Conservation (phyloP, 2,888 invertebrate species). For the Caenorhabditis sinica region DNA sequence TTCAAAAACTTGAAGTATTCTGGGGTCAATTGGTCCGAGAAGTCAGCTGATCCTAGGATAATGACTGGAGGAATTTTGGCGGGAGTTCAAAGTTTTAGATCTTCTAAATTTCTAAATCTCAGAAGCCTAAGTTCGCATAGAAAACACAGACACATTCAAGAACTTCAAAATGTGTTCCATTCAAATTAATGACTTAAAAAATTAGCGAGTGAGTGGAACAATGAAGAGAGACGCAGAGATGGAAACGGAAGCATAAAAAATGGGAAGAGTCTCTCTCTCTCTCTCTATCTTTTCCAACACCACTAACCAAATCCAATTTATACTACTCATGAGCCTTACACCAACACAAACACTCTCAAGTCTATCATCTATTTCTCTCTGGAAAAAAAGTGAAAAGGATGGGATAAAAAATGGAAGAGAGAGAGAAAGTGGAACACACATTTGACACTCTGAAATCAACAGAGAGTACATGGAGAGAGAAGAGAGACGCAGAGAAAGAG, state of each 20-base stretch:
- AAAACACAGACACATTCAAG: not conserved
- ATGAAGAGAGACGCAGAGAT: constrained; percentile 7
- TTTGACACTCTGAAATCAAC: constrained; percentile 6
- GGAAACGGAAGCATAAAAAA: not conserved
- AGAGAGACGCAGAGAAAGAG: constrained; percentile 3
- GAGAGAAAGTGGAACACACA: constrained; percentile 31
- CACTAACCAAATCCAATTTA: constrained; percentile 57
- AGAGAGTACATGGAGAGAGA: not conserved
- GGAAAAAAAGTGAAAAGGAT: constrained; percentile 36
- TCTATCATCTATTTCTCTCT: constrained; percentile 34
- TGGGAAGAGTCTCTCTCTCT: too few relatives aligned
- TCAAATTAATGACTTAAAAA: constrained; percentile 12
- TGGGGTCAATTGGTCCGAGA: too few relatives aligned
- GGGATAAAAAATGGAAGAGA: constrained; percentile 21
- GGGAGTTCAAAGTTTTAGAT: too few relatives aligned
- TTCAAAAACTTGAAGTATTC: too few relatives aligned
- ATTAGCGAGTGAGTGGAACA: not conserved
- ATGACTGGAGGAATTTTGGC: too few relatives aligned
- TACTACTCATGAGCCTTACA: constrained; percentile 47
- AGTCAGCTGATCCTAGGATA: too few relatives aligned
- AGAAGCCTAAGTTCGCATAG: not conserved
- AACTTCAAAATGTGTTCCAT: not conserved
- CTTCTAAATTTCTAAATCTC: not conserved
- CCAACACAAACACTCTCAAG: not conserved
- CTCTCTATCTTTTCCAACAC: not conserved